These are phyloP conservation scores for Tetanocera ferruginea DNA, from an alignment of 2,888 invertebrate species.

Conservation along the genomic window DNA sequence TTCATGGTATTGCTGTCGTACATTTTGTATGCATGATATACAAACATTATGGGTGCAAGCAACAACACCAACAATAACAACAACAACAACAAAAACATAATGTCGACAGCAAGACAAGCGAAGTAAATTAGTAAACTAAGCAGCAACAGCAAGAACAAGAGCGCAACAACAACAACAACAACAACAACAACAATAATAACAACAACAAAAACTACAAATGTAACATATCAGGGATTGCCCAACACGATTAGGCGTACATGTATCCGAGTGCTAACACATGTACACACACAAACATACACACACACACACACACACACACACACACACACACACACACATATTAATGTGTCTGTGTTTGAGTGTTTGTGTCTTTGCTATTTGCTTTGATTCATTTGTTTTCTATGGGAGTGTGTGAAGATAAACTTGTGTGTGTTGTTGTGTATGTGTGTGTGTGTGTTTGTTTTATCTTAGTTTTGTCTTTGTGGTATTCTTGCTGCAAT, in stretches of 20 bases:
- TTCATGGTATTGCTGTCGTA: slow-evolving; percentile 11
- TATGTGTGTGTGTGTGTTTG: background rate
- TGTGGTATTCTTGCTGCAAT: slow-evolving; percentile 36
- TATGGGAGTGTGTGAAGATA: background rate
- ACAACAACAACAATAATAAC: background rate
- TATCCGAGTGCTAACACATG: slow-evolving; percentile 1
- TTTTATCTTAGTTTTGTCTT: slow-evolving; percentile 30
- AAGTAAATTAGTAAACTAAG: slow-evolving; percentile 18
- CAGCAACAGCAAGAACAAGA: background rate
- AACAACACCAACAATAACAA: background rate
- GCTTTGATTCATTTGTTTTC: slow-evolving; percentile 22
- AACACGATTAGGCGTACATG: background rate
- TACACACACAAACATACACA: too few relatives aligned
- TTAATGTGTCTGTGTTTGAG: too few relatives aligned
- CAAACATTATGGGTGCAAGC: too few relatives aligned
- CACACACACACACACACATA: too few relatives aligned
- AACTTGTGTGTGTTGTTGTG: background rate
- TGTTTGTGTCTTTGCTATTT: background rate
- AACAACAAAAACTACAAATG: slow-evolving; percentile 1
- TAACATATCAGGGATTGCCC: background rate
- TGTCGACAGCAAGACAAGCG: slow-evolving; percentile 13
- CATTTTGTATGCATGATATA: background rate
- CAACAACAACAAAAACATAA: background rate
- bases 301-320: too few relatives aligned
- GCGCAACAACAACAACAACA: slow-evolving; percentile 5